Evolutionary conservation across 1,140 invertebrate genomes (phyloP).

Genomic region (Pogonognathellus flavescens): DNA sequence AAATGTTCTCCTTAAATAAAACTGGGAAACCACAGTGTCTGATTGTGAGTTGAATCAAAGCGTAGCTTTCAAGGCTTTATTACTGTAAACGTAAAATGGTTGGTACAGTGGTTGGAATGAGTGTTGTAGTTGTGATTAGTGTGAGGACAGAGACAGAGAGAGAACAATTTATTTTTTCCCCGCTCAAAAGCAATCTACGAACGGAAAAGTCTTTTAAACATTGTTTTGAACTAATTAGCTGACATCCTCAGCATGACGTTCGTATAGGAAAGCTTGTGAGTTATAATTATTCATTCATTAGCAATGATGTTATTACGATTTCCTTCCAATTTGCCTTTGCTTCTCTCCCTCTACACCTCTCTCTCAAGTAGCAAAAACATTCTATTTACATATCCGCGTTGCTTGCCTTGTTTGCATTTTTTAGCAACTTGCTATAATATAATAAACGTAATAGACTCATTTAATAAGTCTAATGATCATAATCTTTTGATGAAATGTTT

Average conservation of each 20-base stretch:
- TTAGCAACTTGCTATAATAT: neutral
- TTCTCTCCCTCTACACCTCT: neutral
- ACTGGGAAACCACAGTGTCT: no score
- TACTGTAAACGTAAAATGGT: no score
- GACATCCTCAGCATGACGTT: neutral
- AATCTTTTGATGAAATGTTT: conserved; percentile 22
- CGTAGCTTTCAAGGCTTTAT: no score
- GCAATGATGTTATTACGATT: neutral
- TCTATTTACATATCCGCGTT: no score
- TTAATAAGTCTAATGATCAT: conserved; percentile 3
- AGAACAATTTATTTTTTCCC: no score
- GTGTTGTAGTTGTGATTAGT: no score
- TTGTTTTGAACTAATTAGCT: conserved; percentile 25
- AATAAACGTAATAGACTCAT: conserved; percentile 17
- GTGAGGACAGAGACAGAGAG: no score
- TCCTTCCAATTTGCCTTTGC: neutral
- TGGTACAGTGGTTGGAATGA: no score
- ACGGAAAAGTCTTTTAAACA: conserved; percentile 25
- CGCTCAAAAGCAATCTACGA: neutral
- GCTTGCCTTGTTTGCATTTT: neutral
- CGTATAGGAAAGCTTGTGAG: neutral
- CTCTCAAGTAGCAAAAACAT: no score
- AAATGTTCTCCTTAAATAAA: no score
- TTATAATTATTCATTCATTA: conserved; percentile 10
- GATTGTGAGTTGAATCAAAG: no score